Evolutionary conservation across 2,888 invertebrate genomes (phyloP), one percentile per base, ranked within the genome.

Genomic region (Xylota sylvarum): DNA sequence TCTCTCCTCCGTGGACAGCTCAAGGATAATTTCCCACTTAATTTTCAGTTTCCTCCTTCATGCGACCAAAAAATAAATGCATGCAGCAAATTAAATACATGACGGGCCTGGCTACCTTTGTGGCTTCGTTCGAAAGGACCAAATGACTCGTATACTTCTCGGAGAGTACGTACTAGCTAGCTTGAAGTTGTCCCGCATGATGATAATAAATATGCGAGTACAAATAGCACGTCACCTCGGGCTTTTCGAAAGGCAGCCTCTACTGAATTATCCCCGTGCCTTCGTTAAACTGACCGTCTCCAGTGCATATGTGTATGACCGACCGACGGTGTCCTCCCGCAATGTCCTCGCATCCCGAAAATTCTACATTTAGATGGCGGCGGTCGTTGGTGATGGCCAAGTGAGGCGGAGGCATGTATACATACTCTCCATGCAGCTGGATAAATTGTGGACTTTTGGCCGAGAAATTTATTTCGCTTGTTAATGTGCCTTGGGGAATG

Each of bases 401-500:
- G 55, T 19, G 73, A 62, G 50, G 43, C 79, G 46, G 48, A 78
- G 83, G 83, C 65, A 55, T 72, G 52, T 60, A 69, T 72, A 78
- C 65, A 62, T 65, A 52, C 67, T 60, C 37, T 19, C 12, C 12
- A 65, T 77, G 67, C 72, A 79, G 55, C 56, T 76, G 84, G 64
- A 70, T 79, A 74, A 84, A 69, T 80, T 80, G 84, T 80, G 69
- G 46, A 80, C 69, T 79, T 73, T 74, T 70, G 48, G 65, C 60
- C 69, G 74, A 80, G 80, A 80, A 84, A 84, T 84, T 69, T 84
- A 84, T 84, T 84, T 80, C 84, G 84, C 84, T 85, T 85, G 80
- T 85, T 85, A 85, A 85, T 74, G 80, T 74, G 84, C 84, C 84
- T 74, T 80, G 74, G 84, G 84, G 84, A 80, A 80, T 85, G 84